Evolutionary conservation across 2,888 invertebrate genomes (phyloP), one percentile per base, ranked within the genome.

Genomic region (Cotesia congregata): DNA sequence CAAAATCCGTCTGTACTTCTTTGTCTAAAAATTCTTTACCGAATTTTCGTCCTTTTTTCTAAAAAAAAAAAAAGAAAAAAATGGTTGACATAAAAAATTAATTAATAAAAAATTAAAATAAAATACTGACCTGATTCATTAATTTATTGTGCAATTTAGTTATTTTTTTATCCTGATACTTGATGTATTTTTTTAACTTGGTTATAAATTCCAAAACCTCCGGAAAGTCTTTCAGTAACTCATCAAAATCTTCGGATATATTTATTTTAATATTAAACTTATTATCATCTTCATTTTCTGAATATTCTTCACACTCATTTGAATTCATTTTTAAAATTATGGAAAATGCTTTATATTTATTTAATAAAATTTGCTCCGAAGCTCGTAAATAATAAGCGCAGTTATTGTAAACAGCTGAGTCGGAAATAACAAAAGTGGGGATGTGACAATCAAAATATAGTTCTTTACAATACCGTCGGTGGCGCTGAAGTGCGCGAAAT

Each of bases 81-180:
- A 30, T 50, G 30, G 30, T 12, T 77, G 76, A 41, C 67, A 50
- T 40, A 50, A 79, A 30, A 62, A 38, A 41, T 64, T 12, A 4
- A 17, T 60, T 1, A 15, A 2, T n/a, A 20, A 7, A 12, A 15
- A 30, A 15, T 60, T 9, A 1, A 68, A 15, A 68, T 0, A 12
- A 17, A 17, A 12, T 78, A 81, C 87, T 90, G 90, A 93, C 93
- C 90, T 90, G 85, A 80, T 89, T 85, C 78, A 91, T 90, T 5
- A 93, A 83, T 84, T 92, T 92, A n/a, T 90, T 88, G 85, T 92
- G 92, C 72, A 94, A 89, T 83, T 92, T 92, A 74, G 90, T 90
- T 68, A 95, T 87, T 80, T 93, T 91, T 76, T 90, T 90, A 50
- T 91, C 91, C 83, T 93, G 94, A 82, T 90, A 90, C 74, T 90